Percentiles rank a stretch among this genome's conserved stretches.
phyloP scores from a whole-genome alignment of 1,140 invertebrate genomes.

The Apis cerana region DNA sequence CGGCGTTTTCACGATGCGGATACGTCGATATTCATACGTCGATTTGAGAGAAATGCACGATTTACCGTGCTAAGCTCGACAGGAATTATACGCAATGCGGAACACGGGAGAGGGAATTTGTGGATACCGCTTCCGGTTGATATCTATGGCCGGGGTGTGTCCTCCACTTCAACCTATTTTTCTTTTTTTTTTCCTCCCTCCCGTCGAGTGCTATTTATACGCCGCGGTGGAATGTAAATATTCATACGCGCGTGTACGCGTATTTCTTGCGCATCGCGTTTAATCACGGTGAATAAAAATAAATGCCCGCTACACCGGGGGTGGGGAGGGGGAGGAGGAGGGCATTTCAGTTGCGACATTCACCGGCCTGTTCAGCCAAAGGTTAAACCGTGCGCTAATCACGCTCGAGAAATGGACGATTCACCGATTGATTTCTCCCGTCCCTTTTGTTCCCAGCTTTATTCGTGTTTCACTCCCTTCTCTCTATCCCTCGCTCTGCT shows the following conservation, averaged over 20 bases:
- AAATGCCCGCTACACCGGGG: conserved; percentile 42
- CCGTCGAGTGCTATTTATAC: conserved; percentile 54
- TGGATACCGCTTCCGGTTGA: conserved; percentile 42
- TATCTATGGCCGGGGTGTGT: conserved; percentile 34
- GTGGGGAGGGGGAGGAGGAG: too few relatives aligned
- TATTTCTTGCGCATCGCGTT: conserved; percentile 44
- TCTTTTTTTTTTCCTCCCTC: conserved; percentile 17
- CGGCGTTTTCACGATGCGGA: not conserved
- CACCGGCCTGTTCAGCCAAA: not conserved
- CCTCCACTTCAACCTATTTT: conserved; percentile 57
- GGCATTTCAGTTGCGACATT: conserved; percentile 27
- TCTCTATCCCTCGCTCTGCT: not conserved
- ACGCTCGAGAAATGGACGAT: not conserved
- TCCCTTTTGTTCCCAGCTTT: not conserved
- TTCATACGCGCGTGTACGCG: conserved; percentile 48
- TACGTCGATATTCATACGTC: not conserved
- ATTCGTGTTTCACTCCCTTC: not conserved
- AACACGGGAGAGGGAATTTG: conserved; percentile 49
- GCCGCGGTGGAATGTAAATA: conserved; percentile 59
- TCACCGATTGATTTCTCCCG: not conserved
- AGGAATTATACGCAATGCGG: conserved; percentile 63
- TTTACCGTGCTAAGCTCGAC: not conserved
- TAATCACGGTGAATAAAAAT: conserved; percentile 57
- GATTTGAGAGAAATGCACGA: conserved; percentile 2
- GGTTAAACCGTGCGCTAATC: conserved; percentile 21